These are phyloP conservation scores for Anthoscopus minutus DNA, from an alignment of 2,113 vertebrate genomes.

Conservation along the genomic window DNA sequence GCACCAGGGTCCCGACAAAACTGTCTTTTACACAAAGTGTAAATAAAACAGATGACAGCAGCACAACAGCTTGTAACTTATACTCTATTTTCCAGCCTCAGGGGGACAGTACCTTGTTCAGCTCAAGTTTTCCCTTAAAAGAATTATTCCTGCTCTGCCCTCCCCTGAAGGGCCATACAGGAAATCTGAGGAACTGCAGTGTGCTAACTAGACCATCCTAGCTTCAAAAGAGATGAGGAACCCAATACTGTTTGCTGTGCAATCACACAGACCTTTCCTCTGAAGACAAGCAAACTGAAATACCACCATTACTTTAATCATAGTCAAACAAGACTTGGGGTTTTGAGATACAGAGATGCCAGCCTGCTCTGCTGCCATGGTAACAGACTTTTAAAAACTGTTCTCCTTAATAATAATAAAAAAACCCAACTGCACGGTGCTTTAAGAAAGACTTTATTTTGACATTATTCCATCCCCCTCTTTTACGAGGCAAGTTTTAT, in stretches of 20 bases:
- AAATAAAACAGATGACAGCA: not conserved
- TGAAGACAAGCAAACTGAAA: not conserved
- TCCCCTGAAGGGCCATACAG: not conserved
- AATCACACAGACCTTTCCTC: not conserved
- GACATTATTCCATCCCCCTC: constrained; percentile 55
- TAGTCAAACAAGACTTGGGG: constrained; percentile 37
- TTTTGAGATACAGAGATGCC: constrained; percentile 58
- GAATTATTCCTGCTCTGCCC: not conserved
- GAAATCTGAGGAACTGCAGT: not conserved
- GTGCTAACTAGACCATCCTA: not conserved
- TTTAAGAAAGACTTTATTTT: constrained; percentile 56
- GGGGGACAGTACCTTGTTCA: not conserved
- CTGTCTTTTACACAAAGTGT: not conserved
- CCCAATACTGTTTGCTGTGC: not conserved
- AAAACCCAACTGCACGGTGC: not conserved
- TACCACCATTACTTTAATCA: constrained; percentile 13
- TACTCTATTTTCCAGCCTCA: not conserved
- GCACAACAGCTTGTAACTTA: not conserved
- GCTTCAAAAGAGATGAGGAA: not conserved
- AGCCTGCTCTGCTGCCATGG: constrained; percentile 62
- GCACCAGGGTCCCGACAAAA: not conserved
- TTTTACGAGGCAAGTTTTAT: constrained; percentile 24
- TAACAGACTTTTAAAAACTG: constrained; percentile 62
- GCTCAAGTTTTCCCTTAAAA: not conserved
- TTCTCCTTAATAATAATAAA: constrained; percentile 50